Percentiles rank a stretch among this genome's conserved stretches.
Evolutionary conservation across 2,797 vertebrate species (phyloP).

Genomic region (Botia almorhae): DNA sequence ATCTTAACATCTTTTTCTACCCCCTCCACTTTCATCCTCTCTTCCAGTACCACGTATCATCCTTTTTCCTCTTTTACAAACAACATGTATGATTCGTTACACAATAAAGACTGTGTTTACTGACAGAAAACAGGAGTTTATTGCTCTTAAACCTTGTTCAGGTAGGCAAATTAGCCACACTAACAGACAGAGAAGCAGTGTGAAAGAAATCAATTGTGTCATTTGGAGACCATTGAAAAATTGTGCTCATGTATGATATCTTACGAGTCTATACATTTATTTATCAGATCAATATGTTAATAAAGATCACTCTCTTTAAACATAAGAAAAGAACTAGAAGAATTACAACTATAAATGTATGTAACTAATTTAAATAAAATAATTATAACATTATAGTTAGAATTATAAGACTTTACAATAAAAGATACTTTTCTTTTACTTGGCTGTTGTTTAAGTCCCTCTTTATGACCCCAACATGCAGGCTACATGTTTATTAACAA

Average conservation of each 20-base stretch:
- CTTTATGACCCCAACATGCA: slow-evolving; percentile 1
- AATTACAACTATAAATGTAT: no score
- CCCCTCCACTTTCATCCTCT: background rate
- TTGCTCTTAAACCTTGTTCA: background rate
- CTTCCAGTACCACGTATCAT: background rate
- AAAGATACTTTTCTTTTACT: background rate
- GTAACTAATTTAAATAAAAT: no score
- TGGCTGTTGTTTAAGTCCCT: background rate
- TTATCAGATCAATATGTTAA: background rate
- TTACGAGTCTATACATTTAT: background rate
- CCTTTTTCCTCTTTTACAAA: background rate
- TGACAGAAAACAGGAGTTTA: background rate
- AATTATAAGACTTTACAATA: no score
- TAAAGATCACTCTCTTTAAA: no score
- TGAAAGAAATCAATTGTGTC: background rate
- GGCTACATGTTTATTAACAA: slow-evolving; percentile 39
- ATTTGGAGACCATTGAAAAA: background rate
- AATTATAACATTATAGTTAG: no score
- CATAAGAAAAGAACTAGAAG: no score
- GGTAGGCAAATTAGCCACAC: background rate
- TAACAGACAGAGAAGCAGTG: background rate
- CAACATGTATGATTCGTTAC: background rate
- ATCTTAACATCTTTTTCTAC: background rate
- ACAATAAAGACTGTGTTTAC: background rate
- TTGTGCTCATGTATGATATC: background rate